A percentile compares a stretch with the other conserved stretches of the same genome.
phyloP scores from a whole-genome alignment of 2,113 vertebrate genomes.

The Sprattus sprattus region DNA sequence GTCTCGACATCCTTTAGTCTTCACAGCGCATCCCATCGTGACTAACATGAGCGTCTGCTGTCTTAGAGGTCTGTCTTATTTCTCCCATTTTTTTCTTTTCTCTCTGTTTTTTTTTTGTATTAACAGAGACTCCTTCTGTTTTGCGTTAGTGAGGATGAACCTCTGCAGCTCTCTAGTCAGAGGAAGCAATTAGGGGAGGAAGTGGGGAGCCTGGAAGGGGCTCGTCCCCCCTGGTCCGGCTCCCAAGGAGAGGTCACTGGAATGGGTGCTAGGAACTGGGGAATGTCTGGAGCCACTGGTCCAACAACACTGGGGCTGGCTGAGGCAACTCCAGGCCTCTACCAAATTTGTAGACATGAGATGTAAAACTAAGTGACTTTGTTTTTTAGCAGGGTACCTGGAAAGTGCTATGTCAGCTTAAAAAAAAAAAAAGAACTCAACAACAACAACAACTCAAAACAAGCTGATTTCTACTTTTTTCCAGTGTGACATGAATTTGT shows the following conservation, averaged over 20 bases:
- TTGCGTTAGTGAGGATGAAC: neutral
- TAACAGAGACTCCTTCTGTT: neutral
- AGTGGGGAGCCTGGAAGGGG: neutral
- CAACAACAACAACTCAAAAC: too few relatives aligned
- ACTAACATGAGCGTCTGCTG: neutral
- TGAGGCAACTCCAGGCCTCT: neutral
- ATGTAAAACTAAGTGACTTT: too few relatives aligned
- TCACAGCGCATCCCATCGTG: neutral
- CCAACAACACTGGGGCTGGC: neutral
- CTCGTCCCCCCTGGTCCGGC: neutral
- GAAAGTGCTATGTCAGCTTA: too few relatives aligned
- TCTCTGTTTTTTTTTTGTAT: neutral
- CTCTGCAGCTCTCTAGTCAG: neutral
- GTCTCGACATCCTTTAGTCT: neutral
- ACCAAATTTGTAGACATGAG: too few relatives aligned
- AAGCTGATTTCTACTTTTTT: too few relatives aligned
- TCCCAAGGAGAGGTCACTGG: neutral
- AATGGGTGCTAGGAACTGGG: neutral
- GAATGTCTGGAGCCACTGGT: neutral
- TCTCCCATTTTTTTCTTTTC: neutral
- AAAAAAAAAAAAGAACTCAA: too few relatives aligned
- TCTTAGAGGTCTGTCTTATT: constrained; percentile 1
- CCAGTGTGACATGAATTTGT: too few relatives aligned
- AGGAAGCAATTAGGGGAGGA: neutral
- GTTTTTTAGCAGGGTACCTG: too few relatives aligned